Percentiles rank a stretch among this genome's conserved stretches.
phyloP scores from a whole-genome alignment of 2,888 invertebrate genomes.

The Chalcosyrphus nemorum region DNA sequence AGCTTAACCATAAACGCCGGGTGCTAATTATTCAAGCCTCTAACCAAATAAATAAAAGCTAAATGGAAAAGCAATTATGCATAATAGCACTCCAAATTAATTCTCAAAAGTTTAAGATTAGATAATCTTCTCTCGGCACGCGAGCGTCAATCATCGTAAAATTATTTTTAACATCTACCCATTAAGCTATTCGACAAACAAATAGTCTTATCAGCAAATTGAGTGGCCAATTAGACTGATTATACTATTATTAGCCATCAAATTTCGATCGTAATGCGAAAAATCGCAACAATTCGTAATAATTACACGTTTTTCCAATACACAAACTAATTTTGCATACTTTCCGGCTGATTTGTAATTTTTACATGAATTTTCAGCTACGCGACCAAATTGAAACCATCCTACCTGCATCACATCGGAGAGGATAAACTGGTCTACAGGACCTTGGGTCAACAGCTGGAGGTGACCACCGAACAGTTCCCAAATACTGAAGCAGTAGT shows the following conservation, averaged over 20 bases:
- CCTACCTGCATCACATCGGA: conserved; percentile 83
- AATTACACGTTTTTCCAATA: background rate
- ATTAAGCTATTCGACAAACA: background rate
- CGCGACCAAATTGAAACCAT: conserved; percentile 74
- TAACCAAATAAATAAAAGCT: background rate
- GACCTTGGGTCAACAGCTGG: conserved; percentile 84
- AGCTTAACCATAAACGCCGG: background rate
- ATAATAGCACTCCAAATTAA: background rate
- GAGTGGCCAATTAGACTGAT: background rate
- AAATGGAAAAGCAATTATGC: background rate
- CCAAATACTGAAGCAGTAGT: conserved; percentile 83
- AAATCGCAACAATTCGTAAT: background rate
- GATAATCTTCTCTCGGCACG: background rate
- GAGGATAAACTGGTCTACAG: conserved; percentile 81
- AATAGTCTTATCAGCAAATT: background rate
- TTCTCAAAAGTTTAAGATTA: background rate
- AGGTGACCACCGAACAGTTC: conserved; percentile 82
- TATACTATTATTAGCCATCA: background rate
- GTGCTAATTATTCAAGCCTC: background rate
- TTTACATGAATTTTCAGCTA: conserved; percentile 3
- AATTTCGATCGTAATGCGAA: background rate
- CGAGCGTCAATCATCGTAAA: background rate
- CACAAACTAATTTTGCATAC: conserved; percentile 13
- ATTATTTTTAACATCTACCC: background rate
- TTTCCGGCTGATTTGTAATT: background rate